Percentiles rank a stretch among this genome's conserved stretches.
These are phyloP conservation scores for Mnemiopsis leidyi DNA, from an alignment of 37 sponge, comb jelly and placozoan genomes.

Conservation along the genomic window DNA sequence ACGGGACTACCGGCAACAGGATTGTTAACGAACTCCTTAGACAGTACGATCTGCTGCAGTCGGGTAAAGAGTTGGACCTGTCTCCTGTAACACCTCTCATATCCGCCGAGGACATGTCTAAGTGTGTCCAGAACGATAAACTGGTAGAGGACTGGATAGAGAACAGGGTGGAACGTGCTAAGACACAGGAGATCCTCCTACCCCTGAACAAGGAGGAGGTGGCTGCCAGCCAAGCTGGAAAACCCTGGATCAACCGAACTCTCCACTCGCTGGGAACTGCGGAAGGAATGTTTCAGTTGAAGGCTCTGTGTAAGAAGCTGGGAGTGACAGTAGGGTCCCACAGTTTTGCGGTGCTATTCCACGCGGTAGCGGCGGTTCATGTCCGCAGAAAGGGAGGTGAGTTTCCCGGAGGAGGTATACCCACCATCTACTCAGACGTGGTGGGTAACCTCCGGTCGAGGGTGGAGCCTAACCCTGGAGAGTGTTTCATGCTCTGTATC, in stretches of 20 bases:
- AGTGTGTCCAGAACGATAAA: neutral
- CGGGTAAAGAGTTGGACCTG: neutral
- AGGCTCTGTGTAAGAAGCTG: neutral
- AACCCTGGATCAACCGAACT: neutral
- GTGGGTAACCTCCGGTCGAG: neutral
- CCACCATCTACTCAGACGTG: neutral
- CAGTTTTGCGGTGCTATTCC: neutral
- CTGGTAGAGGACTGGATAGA: neutral
- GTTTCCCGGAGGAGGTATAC: neutral
- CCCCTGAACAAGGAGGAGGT: neutral
- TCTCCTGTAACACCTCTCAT: neutral
- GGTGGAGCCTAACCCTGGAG: neutral
- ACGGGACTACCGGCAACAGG: neutral
- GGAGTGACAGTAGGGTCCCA: constrained; percentile 6
- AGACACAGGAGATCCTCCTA: neutral
- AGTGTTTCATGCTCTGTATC: neutral
- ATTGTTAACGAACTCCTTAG: neutral
- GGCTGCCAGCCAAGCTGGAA: neutral
- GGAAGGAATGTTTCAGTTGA: neutral
- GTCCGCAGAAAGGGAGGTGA: neutral
- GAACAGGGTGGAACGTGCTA: neutral
- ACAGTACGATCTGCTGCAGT: neutral
- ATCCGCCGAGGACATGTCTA: neutral
- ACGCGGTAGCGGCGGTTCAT: constrained; percentile 5
- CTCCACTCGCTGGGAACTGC: neutral